These are phyloP conservation scores for Drosophila watanabei DNA, from an alignment of 1,140 invertebrate species.

Conservation along the genomic window DNA sequence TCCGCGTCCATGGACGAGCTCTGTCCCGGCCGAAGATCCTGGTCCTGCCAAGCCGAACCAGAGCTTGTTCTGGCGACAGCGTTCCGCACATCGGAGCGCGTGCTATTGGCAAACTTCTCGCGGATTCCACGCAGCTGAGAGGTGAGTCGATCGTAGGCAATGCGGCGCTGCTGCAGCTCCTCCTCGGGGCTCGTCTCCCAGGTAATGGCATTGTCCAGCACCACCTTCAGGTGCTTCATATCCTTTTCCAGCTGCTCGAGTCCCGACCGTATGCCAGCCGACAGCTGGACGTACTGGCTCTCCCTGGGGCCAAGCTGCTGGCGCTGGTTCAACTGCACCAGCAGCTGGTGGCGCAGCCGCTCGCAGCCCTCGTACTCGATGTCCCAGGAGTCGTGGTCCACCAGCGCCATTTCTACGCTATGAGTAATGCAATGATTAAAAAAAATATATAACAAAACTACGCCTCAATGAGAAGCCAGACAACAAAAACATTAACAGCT, in stretches of 20 bases:
- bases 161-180: slow-evolving; percentile 58
- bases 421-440: slow-evolving; percentile 18
- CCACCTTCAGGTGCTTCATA: slow-evolving; percentile 87
- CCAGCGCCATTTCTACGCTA: slow-evolving; percentile 65
- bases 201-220: slow-evolving; percentile 86
- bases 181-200: slow-evolving; percentile 58
- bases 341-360: slow-evolving; percentile 88
- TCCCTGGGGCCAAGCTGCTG: slow-evolving; percentile 87
- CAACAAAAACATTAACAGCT: slow-evolving; percentile 39
- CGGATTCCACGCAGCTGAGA: slow-evolving; percentile 49
- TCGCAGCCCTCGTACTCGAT: slow-evolving; percentile 89
- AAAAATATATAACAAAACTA: slow-evolving; percentile 28
- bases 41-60: slow-evolving; percentile 79
- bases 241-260: slow-evolving; percentile 89
- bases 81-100: slow-evolving; percentile 25
- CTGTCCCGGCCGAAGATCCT: slow-evolving; percentile 85
- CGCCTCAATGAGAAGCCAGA: slow-evolving; percentile 28
- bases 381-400: slow-evolving; percentile 86
- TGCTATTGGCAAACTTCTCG: slow-evolving; percentile 36
- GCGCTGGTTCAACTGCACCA: slow-evolving; percentile 87
- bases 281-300: slow-evolving; percentile 85
- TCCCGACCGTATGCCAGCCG: slow-evolving; percentile 87
- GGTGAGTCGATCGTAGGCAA: slow-evolving; percentile 48
- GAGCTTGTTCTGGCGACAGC: not conserved
- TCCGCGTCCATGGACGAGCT: slow-evolving; percentile 77